Evolutionary conservation across 2,113 vertebrate species (phyloP), one percentile per base, ranked within the genome.

Genomic region (Chionis minor): DNA sequence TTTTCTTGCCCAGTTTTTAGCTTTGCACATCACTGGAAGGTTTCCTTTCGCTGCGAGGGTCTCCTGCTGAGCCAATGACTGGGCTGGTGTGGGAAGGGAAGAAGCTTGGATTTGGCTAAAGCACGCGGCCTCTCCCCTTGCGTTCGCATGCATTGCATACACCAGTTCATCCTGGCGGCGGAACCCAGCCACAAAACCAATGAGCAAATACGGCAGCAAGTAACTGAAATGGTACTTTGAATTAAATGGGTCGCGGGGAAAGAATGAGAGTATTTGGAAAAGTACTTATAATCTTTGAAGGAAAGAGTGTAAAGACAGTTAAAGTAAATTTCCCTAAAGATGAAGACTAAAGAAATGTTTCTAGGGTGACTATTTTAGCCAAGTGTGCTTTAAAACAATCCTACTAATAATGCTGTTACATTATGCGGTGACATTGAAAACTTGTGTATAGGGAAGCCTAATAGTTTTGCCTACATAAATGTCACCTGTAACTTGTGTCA

Each of bases 101-200:
- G 35, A 9, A 47, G 18, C 17, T 42, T 55, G 65, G 35, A 21
- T 62, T 70, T 86, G 72, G 32, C 55, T 66, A 3, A 63, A 61
- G 54, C 66, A 17, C 3, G 1, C 5, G 38, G 28, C 18, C n/a
- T 83, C 49, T 92, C 52, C 52, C 55, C 24, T 32, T 32, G 10
- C 0, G 0, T 40, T 15, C 7, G 23, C 5, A 10, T 8, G 33
- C 5, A 2, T 12, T 38, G n/a, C 30, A 16, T 18, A 5, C 44
- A 35, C 12, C 45, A 22, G 21, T 42, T 49, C 82, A 4, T n/a
- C 45, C 71, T 19, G 65, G 38, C 47, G 70, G 2, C 45, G 16
- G 38, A 73, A 28, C 28, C 33, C 35, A 9, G 22, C 2, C 3
- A 13, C 62, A 67, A 47, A 71, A 21, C 4, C 72, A 28, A 2